These are phyloP conservation scores for Porites lobata DNA, from an alignment of 92 coral and sea anemone genomes.

Conservation along the genomic window DNA sequence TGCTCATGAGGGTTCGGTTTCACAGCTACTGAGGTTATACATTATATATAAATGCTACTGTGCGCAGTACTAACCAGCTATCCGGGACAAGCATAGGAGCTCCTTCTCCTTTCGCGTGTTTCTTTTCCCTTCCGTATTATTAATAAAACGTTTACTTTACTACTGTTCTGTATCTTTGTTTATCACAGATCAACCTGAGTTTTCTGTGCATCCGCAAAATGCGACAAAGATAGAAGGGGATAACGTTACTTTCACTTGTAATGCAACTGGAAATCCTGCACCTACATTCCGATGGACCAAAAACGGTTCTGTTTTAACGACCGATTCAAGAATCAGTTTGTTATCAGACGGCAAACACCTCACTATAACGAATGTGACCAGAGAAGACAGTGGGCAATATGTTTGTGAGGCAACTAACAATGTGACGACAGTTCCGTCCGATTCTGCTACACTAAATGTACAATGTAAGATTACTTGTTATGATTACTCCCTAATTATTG, in stretches of 20 bases:
- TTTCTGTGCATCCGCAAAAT: no score
- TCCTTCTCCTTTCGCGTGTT: no score
- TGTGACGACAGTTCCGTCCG: not conserved
- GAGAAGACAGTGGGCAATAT: slow-evolving; percentile 42
- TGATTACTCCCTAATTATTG: no score
- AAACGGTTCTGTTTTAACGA: not conserved
- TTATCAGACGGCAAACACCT: slow-evolving; percentile 1
- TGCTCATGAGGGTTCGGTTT: no score
- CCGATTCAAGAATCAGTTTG: slow-evolving; percentile 12
- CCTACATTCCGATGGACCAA: slow-evolving; percentile 48
- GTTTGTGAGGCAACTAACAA: slow-evolving; percentile 29
- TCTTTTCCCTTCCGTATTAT: no score
- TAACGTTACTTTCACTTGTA: slow-evolving; percentile 28
- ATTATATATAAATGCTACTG: no score
- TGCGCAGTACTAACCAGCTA: no score
- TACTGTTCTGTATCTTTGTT: no score
- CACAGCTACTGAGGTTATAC: no score
- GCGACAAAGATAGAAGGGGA: not conserved
- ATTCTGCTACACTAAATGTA: slow-evolving; percentile 15
- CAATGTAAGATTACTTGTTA: slow-evolving; percentile 29
- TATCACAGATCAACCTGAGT: no score
- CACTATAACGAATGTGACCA: slow-evolving; percentile 19
- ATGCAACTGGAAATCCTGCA: slow-evolving; percentile 43
- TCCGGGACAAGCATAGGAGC: no score
- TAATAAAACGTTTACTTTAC: no score